Evolutionary conservation across 2,888 invertebrate genomes (phyloP), one percentile per base, ranked within the genome.

Genomic region (Aromia moschata): DNA sequence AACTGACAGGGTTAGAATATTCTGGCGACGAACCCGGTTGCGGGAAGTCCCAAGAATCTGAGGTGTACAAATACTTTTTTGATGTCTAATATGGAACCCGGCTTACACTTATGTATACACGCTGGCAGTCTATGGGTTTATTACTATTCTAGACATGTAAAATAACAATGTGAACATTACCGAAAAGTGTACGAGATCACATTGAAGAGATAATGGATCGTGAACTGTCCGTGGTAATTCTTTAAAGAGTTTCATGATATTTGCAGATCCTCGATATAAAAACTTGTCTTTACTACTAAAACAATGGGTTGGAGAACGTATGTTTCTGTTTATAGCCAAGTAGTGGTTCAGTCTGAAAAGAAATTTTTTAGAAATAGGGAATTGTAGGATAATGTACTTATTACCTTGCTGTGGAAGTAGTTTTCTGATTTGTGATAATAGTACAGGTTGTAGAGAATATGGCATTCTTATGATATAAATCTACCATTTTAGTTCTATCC

Each of bases 371-470:
- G n/a, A n/a, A n/a, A n/a, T n/a, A n/a, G n/a, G n/a, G n/a, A n/a
- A n/a, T n/a, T n/a, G n/a, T n/a, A n/a, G n/a, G n/a, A n/a, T n/a
- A n/a, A n/a, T n/a, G n/a, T n/a, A n/a, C n/a, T 7, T 25, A 25
- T n/a, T 25, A 25, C 25, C 25, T 25, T 25, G 7, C 25, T 25
- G 25, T 25, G 4, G 25, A 10, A 2, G 33, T 33, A 10, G 33
- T 15, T 14, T 14, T 11, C 25, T 62, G 62, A 4, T 25, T 20
- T 1, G 56, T 53, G 31, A 53, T 45, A 15, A 60, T 58, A 18
- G n/a, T 62, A 40, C 47, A 30, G 20, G 57, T 60, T 14, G 57
- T 47, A 46, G 67, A 65, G 52, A 68, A 64, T 12, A 65, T 41
- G 14, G 64, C 65, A 43, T 56, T 18, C 33, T 49, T 31, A 14